A percentile compares a stretch with the other conserved stretches of the same genome.
Evolutionary conservation across 2,888 invertebrate species (phyloP).

Genomic region (Lasioglossum pauxillum): DNA sequence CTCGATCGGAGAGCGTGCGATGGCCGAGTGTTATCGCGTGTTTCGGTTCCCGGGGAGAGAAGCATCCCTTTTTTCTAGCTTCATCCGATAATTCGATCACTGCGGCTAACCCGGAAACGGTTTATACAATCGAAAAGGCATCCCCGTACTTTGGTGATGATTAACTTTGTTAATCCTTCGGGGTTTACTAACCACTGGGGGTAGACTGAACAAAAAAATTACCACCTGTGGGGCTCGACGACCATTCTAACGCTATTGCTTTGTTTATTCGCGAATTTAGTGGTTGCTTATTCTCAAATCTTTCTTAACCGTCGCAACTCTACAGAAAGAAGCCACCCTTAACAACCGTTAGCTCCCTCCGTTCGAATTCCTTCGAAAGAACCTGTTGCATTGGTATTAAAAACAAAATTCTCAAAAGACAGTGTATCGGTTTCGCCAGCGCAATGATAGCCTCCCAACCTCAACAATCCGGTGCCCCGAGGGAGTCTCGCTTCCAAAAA

Average conservation of each 20-base stretch:
- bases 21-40: constrained; percentile 3
- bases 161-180: neutral
- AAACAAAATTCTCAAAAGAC: constrained; percentile 31
- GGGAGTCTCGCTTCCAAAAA: neutral
- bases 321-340: neutral
- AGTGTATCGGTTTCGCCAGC: neutral
- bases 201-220: neutral
- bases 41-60: neutral
- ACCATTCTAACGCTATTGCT: neutral
- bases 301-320: too few relatives aligned
- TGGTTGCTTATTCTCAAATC: too few relatives aligned
- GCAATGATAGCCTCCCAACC: neutral
- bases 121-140: neutral
- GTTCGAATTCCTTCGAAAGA: constrained; percentile 26
- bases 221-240: neutral
- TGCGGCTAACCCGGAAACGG: neutral
- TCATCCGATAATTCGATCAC: neutral
- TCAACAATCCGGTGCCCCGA: neutral
- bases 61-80: neutral
- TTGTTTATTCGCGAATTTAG: neutral
- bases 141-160: neutral
- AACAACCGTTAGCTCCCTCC: neutral
- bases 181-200: neutral
- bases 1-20: neutral
- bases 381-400: constrained; percentile 41